phyloP scores from a whole-genome alignment of 2,888 invertebrate genomes.

The Epistrophella euchroma region DNA sequence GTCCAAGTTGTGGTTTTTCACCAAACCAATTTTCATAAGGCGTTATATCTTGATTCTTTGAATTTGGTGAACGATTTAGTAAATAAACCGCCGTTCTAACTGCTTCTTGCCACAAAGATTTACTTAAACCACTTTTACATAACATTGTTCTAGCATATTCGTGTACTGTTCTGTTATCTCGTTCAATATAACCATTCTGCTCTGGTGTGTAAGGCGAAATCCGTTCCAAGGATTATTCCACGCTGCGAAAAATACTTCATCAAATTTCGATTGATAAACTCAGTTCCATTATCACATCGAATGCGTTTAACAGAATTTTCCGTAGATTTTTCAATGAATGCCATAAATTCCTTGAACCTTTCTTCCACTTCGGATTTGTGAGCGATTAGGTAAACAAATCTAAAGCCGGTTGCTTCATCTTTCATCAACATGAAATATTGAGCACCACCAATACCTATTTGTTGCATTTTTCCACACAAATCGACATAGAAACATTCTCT shows the following conservation, averaged over 20 bases:
- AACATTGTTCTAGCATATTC: constrained; percentile 77
- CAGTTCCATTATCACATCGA: constrained; percentile 43
- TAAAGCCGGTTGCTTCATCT: constrained; percentile 42
- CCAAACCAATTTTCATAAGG: constrained; percentile 25
- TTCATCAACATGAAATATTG: constrained; percentile 47
- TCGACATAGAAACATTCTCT: constrained; percentile 19
- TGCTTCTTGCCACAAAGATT: constrained; percentile 75
- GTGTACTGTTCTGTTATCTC: constrained; percentile 76
- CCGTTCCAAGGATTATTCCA: constrained; percentile 18
- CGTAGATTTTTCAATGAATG: constrained; percentile 22
- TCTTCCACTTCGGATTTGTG: constrained; percentile 12
- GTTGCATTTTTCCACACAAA: constrained; percentile 37
- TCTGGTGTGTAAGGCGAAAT: constrained; percentile 72
- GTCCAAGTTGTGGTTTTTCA: constrained; percentile 17
- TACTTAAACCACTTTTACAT: constrained; percentile 2
- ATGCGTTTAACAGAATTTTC: background rate
- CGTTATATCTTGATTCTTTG: constrained; percentile 15
- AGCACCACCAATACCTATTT: constrained; percentile 27
- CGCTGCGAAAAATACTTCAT: background rate
- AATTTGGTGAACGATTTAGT: constrained; percentile 69
- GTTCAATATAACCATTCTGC: constrained; percentile 77
- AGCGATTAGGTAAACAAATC: constrained; percentile 16
- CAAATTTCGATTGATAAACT: constrained; percentile 33
- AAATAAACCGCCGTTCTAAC: constrained; percentile 76
- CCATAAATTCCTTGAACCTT: constrained; percentile 17